Base-by-base conservation (phyloP, 2,113 vertebrate species). In the Todiramphus chloris region DNA sequence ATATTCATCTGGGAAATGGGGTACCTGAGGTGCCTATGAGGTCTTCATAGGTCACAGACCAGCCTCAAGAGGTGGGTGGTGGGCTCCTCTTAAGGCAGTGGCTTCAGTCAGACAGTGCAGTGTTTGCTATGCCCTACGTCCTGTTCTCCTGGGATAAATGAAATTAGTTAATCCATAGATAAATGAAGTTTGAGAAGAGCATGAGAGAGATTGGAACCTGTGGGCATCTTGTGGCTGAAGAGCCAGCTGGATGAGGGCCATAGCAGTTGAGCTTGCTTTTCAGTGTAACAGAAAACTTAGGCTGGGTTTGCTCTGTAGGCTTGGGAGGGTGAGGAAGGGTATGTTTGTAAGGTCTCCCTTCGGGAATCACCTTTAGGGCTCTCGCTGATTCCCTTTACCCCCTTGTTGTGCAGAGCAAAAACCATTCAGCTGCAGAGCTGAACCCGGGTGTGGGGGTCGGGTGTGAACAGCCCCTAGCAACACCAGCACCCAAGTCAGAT, bases 381-480 rank as follows among this genome's bases (percentile, higher is more conserved):
- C 53, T 48, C 68, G 3, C 41, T 15, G 16, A 5, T 53, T 53
- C 25, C 50, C 19, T 28, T 13, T 39, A 10, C 17, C 48, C 9
- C 13, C 41, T 39, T 39, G 33, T 27, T 44, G 28, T n/a, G 37
- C 35, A 16, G 82, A 55, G n/a, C 39, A 55, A 35, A 70, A 37
- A 16, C 31, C 16, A 35, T 35, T 25, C 18, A 30, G 60, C 51
- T 60, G 51, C 64, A 67, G 77, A 60, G 11, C n/a, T n/a, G 51
- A 13, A 13, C 2, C 7, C 0, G 0, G 9, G 9, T 21, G 37
- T 7, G 43, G 33, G 30, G 2, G 3, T 16, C 0, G 43, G 31
- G 3, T 15, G 13, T 13, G 56, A 35, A 33, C 24, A 41, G 50
- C 43, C 43, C 27, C 43, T 18, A 8, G 25, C 6, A 16, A 59